phyloP scores from a whole-genome alignment of 2,888 invertebrate species.

The Watsonalla binaria region DNA sequence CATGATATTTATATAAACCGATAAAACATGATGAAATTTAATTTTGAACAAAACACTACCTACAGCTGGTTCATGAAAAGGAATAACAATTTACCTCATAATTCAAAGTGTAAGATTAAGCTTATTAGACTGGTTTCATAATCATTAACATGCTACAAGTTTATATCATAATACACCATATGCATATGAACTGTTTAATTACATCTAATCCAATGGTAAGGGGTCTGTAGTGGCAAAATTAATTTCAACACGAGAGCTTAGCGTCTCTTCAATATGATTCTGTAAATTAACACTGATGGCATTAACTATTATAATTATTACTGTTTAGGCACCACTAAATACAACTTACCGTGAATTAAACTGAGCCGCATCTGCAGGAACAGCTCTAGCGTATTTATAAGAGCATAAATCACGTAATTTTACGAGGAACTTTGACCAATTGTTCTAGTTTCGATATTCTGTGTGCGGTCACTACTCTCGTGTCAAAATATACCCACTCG shows the following conservation, averaged over 20 bases:
- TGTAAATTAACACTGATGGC: not conserved
- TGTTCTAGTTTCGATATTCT: slow-evolving; percentile 31
- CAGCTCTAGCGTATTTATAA: slow-evolving; percentile 25
- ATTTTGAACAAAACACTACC: no score
- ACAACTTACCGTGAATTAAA: no score
- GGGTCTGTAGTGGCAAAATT: not conserved
- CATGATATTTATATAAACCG: no score
- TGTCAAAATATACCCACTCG: slow-evolving; percentile 7
- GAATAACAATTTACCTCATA: no score
- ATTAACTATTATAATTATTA: not conserved
- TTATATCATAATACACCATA: not conserved
- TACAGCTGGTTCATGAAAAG: no score
- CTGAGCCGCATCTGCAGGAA: no score
- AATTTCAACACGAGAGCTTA: not conserved
- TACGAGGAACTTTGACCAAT: slow-evolving; percentile 34
- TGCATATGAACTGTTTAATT: not conserved
- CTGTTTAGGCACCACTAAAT: not conserved
- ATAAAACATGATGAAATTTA: no score
- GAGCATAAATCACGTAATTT: slow-evolving; percentile 37
- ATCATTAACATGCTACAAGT: no score
- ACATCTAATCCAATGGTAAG: not conserved
- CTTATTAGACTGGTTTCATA: no score
- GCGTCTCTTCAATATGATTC: not conserved
- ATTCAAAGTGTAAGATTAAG: no score
- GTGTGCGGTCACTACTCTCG: slow-evolving; percentile 8